Evolutionary conservation across 1,140 invertebrate genomes (phyloP), one percentile per base, ranked within the genome.

Genomic region (Pachyrhynchus sulphureomaculatus): DNA sequence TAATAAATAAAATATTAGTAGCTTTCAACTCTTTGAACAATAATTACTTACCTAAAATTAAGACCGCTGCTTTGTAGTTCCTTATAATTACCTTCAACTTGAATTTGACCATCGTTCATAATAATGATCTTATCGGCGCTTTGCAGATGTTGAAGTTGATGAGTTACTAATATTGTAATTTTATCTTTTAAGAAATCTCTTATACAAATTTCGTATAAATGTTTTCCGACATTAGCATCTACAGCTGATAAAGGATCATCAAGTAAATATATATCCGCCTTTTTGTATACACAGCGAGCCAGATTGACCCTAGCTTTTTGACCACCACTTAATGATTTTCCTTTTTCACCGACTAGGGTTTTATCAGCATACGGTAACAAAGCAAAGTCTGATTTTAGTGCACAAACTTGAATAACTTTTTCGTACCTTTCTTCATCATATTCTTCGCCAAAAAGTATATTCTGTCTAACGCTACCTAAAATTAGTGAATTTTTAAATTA

Each of bases 261-360:
- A 21, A 91, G 69, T 1, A 90, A 77, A 70, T 89, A 90, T 66
- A 91, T 83, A 68, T 91, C 87, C 15, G 77, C 75, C 60, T 73
- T 49, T 55, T 71, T 75, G 33, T 82, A 82, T 12, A 82, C 72
- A 13, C 78, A 82, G 73, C 84, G 78, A 1, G 86, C 86, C n/a
- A 88, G 77, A 72, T 89, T 90, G 12, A 93, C 85, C 62, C 90
- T 80, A 2, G 91, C 89, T 73, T 87, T 89, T 74, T 94, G 92
- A 1, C 91, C 91, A 20, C 91, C 91, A 45, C 84, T 86, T 4
- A 87, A 69, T 57, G 82, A 80, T 8, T 88, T 84, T 42, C 92
- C 92, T 49, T 86, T 80, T 70, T 95, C 92, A 10, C 92, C 89
- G 29, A 71, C 69, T 18, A 68, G 26, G 5, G 69, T 71, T 51